Evolutionary conservation across 2,113 vertebrate species (phyloP), one percentile per base, ranked within the genome.

Genomic region (Alethe diademata): DNA sequence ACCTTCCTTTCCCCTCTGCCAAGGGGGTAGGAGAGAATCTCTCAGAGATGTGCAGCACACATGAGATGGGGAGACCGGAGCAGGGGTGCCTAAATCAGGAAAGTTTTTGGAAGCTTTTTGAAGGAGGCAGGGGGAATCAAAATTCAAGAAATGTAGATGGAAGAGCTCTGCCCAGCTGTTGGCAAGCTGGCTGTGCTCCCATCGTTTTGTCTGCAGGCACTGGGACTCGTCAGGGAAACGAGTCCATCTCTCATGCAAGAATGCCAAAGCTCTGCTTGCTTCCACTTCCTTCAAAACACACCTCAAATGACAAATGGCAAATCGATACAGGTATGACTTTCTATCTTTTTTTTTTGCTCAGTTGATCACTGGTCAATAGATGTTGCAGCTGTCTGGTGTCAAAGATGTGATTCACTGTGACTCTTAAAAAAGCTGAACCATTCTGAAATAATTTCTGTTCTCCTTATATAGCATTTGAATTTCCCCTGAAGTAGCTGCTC

Each of bases 401-500:
- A 76, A 81, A 94, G 47, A 62, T 56, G 79, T 58, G 29, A 94
- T 96, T 92, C 86, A 69, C 56, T 84, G 65, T 31, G 72, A 53
- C 45, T 80, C 47, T 62, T 50, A 75, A 23, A 88, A 80, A 95
- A 84, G 69, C 72, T 62, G 71, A 83, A 74, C 60, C 1, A 0
- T 50, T 83, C 62, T 61, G 35, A 73, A 95, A 60, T 61, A 0
- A 43, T 83, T 90, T 90, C 74, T 65, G 12, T 58, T 92, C 62
- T 76, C 47, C 64, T 76, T 57, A 56, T 70, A 70, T 12, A 86
- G 51, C 36, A 26, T 90, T 86, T 83, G 62, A 88, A 92, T 93
- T 90, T 83, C 42, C 64, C 62, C 86, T 42, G 54, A 76, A 96
- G 56, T 42, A 80, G 82, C 36, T 83, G 67, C 67, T 82, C 1